These are phyloP conservation scores for Agrotis clavis DNA, from an alignment of 2,888 invertebrate species.

Conservation along the genomic window DNA sequence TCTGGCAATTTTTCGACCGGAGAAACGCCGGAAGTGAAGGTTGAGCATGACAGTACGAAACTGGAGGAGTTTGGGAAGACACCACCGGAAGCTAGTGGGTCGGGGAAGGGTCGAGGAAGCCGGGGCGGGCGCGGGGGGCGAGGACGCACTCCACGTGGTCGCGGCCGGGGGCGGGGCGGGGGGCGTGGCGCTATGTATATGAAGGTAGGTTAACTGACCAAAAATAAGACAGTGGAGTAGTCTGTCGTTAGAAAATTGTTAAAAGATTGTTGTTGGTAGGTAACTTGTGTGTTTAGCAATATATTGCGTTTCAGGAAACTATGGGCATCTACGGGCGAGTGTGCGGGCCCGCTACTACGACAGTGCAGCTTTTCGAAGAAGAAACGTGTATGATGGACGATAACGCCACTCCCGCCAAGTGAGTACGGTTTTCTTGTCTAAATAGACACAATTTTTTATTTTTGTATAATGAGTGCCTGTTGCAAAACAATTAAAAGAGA, in stretches of 20 bases:
- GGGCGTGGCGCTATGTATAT: constrained; percentile 82
- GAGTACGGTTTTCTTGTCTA: constrained; percentile 63
- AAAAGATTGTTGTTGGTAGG: background rate
- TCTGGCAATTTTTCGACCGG: constrained; percentile 73
- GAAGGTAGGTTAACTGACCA: constrained; percentile 66
- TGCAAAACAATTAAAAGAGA: background rate
- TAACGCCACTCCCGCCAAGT: constrained; percentile 89
- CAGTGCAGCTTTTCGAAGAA: constrained; percentile 93
- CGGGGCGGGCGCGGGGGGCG: constrained; percentile 72
- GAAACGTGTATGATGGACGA: constrained; percentile 95
- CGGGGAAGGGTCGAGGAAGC: constrained; percentile 66
- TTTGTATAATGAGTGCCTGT: too few relatives aligned
- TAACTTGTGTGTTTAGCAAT: constrained; percentile 5
- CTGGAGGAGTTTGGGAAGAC: constrained; percentile 78
- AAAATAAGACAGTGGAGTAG: background rate
- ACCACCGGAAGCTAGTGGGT: constrained; percentile 71
- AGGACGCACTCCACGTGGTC: constrained; percentile 73
- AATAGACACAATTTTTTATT: too few relatives aligned
- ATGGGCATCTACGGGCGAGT: constrained; percentile 89
- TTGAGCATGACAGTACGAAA: constrained; percentile 68
- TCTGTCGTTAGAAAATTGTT: background rate
- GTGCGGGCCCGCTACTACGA: constrained; percentile 88
- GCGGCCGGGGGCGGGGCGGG: constrained; percentile 85
- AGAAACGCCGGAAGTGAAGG: constrained; percentile 71
- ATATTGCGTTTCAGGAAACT: constrained; percentile 81